A percentile compares a stretch with the other conserved stretches of the same genome.
phyloP scores from a whole-genome alignment of 1,140 invertebrate species.

The Arion vulgaris region DNA sequence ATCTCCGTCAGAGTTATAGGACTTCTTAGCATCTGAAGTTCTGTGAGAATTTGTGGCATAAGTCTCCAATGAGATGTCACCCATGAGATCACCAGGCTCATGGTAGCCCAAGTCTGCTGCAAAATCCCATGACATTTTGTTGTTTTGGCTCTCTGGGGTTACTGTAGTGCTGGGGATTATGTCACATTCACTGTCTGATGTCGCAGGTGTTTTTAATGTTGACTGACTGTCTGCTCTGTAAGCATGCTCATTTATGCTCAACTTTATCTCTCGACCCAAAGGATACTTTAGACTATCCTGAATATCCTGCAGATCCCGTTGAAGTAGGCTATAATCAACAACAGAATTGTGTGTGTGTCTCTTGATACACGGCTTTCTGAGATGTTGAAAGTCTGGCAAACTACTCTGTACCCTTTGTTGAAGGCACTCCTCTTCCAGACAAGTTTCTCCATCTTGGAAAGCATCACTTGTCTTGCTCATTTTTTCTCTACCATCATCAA shows the following conservation, averaged over 20 bases:
- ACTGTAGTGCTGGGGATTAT: conserved; percentile 52
- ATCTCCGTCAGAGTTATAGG: conserved; percentile 47
- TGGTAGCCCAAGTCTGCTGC: conserved; percentile 59
- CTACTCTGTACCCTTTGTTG: neutral
- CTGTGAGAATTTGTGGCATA: conserved; percentile 31
- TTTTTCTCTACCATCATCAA: no score
- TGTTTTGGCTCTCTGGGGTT: conserved; percentile 44
- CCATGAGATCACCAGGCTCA: conserved; percentile 49
- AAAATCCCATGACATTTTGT: conserved; percentile 61
- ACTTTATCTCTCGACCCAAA: neutral
- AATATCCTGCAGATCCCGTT: conserved; percentile 62
- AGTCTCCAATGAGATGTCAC: conserved; percentile 49
- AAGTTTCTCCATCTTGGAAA: no score
- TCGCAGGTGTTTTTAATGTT: neutral
- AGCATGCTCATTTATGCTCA: neutral
- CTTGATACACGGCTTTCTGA: conserved; percentile 19
- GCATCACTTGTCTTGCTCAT: no score
- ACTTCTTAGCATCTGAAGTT: conserved; percentile 5
- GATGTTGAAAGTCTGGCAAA: neutral
- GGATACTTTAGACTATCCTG: conserved; percentile 56
- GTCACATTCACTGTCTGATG: conserved; percentile 46
- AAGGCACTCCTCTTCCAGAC: no score
- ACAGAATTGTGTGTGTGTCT: neutral
- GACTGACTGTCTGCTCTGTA: neutral
- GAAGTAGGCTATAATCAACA: conserved; percentile 57